These are phyloP conservation scores for Caenorhabditis remanei DNA, from an alignment of 1,140 invertebrate genomes.

Conservation along the genomic window DNA sequence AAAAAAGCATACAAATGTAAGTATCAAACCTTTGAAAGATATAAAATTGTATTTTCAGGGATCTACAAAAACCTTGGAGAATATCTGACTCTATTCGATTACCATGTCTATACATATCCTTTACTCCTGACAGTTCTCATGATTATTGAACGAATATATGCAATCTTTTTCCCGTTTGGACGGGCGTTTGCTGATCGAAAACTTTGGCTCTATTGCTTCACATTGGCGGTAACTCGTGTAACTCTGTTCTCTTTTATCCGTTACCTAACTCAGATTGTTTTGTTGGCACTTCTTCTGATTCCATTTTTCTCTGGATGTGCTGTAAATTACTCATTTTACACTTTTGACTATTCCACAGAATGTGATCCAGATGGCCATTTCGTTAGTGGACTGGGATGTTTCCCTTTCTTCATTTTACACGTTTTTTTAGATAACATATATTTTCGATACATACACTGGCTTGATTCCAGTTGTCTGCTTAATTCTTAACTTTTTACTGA, in stretches of 20 bases:
- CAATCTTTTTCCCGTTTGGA: background rate
- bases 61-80: slow-evolving; percentile 1
- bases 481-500: background rate
- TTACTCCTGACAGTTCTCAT: background rate
- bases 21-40: background rate
- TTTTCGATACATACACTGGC: background rate
- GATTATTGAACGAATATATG: background rate
- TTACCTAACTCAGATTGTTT: background rate
- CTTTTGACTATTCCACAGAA: background rate
- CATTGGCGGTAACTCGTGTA: background rate
- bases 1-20: slow-evolving; percentile 14
- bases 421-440: slow-evolving; percentile 1
- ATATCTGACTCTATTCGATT: background rate
- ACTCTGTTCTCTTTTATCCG: background rate
- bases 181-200: background rate
- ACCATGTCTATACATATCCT: background rate
- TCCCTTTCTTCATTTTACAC: background rate
- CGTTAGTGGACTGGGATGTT: background rate
- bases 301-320: background rate
- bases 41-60: background rate
- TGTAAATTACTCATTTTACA: slow-evolving; percentile 17
- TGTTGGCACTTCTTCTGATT: background rate
- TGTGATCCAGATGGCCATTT: slow-evolving; percentile 22
- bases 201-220: background rate
- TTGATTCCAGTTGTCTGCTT: background rate